These are phyloP conservation scores for Ariopsis seemanni DNA, from an alignment of 2,113 vertebrate species.

Conservation along the genomic window DNA sequence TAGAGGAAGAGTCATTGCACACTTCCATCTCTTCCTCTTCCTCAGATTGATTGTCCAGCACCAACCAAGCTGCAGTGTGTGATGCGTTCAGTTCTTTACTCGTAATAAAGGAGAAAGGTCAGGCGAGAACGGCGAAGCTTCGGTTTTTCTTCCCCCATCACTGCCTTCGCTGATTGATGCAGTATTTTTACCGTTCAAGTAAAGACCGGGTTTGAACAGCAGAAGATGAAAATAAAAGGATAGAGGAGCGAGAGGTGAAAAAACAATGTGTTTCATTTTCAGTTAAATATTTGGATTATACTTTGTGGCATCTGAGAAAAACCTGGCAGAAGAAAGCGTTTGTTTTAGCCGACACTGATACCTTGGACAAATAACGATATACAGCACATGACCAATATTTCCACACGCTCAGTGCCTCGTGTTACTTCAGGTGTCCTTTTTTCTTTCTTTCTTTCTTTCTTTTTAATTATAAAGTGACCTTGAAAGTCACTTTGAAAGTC, in stretches of 20 bases:
- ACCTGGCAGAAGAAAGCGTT: neutral
- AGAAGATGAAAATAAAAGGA: neutral
- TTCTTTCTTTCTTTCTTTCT: neutral
- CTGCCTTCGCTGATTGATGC: slow-evolving; percentile 5
- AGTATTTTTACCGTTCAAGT: neutral
- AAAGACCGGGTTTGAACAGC: neutral
- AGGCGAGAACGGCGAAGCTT: slow-evolving; percentile 4
- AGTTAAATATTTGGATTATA: neutral
- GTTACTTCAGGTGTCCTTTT: neutral
- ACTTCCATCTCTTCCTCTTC: neutral
- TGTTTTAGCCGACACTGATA: neutral
- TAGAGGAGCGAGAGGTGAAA: neutral
- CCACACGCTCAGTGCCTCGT: neutral
- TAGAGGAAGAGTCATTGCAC: slow-evolving; percentile 48
- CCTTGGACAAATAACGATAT: neutral
- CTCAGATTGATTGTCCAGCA: slow-evolving; percentile 26
- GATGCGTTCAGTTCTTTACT: slow-evolving; percentile 44
- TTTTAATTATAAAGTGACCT: neutral
- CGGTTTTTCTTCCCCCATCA: neutral
- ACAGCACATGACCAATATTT: neutral
- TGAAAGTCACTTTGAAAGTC: neutral
- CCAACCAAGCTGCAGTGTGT: slow-evolving; percentile 17
- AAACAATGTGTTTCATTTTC: neutral
- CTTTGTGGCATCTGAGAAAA: neutral
- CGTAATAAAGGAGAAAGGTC: slow-evolving; percentile 51